These are phyloP conservation scores for Euplexia lucipara DNA, from an alignment of 2,888 invertebrate genomes.

Conservation along the genomic window DNA sequence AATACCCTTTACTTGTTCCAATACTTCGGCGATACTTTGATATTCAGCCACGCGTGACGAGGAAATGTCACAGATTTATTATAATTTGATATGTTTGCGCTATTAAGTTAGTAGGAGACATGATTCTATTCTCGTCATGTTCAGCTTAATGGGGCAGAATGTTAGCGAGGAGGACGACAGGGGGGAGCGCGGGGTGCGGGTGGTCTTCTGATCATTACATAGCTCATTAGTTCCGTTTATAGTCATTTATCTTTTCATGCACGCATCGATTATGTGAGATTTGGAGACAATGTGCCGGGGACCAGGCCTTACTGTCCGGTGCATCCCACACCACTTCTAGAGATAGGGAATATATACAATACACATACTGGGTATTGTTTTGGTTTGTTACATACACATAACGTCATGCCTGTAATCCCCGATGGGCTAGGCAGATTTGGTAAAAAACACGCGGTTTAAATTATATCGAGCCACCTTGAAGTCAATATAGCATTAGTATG, in stretches of 20 bases:
- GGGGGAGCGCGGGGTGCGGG: no score
- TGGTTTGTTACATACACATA: no score
- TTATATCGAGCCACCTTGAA: no score
- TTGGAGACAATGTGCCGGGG: slow-evolving; percentile 6
- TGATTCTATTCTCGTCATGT: slow-evolving; percentile 39
- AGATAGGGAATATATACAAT: no score
- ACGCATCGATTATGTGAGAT: slow-evolving; percentile 25
- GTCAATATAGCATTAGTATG: no score
- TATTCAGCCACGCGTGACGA: slow-evolving; percentile 1
- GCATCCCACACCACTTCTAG: no score
- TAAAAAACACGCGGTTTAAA: no score
- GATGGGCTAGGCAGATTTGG: no score
- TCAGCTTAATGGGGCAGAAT: slow-evolving; percentile 49
- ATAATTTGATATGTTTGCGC: slow-evolving; percentile 39
- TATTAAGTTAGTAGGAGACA: slow-evolving; percentile 36
- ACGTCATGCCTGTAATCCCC: no score
- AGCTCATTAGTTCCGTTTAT: slow-evolving; percentile 56
- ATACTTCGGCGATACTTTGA: slow-evolving; percentile 8
- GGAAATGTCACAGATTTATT: slow-evolving; percentile 9
- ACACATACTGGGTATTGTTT: no score
- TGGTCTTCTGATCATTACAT: slow-evolving; percentile 47
- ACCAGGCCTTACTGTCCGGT: no score
- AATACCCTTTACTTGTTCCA: background rate
- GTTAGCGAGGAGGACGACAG: background rate
- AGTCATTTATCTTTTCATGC: slow-evolving; percentile 47